Evolutionary conservation across 1,140 invertebrate genomes (phyloP).

Genomic region (Stratiolaelaps scimitus): DNA sequence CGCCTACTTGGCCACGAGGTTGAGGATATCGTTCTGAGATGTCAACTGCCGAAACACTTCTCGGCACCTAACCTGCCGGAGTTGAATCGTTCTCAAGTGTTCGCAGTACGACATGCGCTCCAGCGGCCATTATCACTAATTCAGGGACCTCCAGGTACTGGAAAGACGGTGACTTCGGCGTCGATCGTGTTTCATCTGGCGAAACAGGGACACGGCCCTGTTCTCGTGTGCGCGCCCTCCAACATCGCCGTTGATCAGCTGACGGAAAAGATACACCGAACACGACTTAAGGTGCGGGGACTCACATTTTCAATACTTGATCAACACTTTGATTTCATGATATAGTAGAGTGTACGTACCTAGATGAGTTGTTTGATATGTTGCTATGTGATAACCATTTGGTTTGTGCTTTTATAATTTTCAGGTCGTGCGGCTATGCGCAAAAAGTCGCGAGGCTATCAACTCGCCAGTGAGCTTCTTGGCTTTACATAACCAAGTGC

Average conservation of each 20-base stretch:
- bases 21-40: constrained; percentile 81
- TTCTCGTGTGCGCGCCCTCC: constrained; percentile 93
- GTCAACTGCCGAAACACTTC: constrained; percentile 85
- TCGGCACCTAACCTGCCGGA: constrained; percentile 93
- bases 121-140: constrained; percentile 92
- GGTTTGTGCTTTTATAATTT: constrained; percentile 19
- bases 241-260: constrained; percentile 99
- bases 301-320: constrained; percentile 39
- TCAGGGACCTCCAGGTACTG: constrained; percentile 80
- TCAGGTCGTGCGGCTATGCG: constrained; percentile 77
- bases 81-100: constrained; percentile 71
- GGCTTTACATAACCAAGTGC: constrained; percentile 91
- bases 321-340: constrained; percentile 1
- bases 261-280: constrained; percentile 95
- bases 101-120: constrained; percentile 96
- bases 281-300: constrained; percentile 61
- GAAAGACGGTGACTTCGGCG: constrained; percentile 98
- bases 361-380: not conserved
- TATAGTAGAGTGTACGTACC: constrained; percentile 26
- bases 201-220: constrained; percentile 75
- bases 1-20: constrained; percentile 89
- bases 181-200: constrained; percentile 97
- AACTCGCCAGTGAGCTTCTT: constrained; percentile 95
- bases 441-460: constrained; percentile 94
- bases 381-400: not conserved